Percentiles rank a stretch among this genome's conserved stretches.
These are phyloP conservation scores for Bombus pyrosoma DNA, from an alignment of 1,140 invertebrate genomes.

Conservation along the genomic window DNA sequence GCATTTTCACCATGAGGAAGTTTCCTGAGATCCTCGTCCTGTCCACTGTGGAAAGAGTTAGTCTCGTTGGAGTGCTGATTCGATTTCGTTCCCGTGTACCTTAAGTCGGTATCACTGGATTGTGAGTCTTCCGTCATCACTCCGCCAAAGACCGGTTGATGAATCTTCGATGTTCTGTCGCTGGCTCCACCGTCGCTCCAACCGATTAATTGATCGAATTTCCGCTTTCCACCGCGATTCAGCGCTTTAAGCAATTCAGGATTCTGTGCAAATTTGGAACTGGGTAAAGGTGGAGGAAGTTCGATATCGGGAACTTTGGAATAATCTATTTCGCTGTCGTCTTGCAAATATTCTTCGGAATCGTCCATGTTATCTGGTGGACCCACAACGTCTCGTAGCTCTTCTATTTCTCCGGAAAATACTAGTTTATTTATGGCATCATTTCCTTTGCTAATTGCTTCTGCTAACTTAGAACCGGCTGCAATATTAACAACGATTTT, in stretches of 20 bases:
- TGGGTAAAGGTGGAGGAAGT: conserved; percentile 78
- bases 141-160: conserved; percentile 76
- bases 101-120: conserved; percentile 73
- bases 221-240: conserved; percentile 79
- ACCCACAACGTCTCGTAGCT: conserved; percentile 88
- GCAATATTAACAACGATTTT: conserved; percentile 64
- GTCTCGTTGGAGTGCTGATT: conserved; percentile 43
- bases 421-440: conserved; percentile 89
- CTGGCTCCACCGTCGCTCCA: conserved; percentile 75
- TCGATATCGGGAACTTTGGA: conserved; percentile 77
- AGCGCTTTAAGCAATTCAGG: conserved; percentile 78
- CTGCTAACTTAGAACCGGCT: conserved; percentile 88
- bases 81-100: conserved; percentile 60
- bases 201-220: conserved; percentile 80
- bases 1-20: conserved; percentile 43
- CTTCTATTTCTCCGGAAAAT: conserved; percentile 89
- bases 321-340: conserved; percentile 80
- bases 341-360: conserved; percentile 84
- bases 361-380: conserved; percentile 84
- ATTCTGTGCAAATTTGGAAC: conserved; percentile 81
- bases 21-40: conserved; percentile 68
- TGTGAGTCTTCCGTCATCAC: conserved; percentile 73
- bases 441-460: conserved; percentile 89
- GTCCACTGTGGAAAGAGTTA: conserved; percentile 51
- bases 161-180: conserved; percentile 73